Base-by-base conservation (phyloP, 2,113 vertebrate genomes). In the Atlantisia rogersi region DNA sequence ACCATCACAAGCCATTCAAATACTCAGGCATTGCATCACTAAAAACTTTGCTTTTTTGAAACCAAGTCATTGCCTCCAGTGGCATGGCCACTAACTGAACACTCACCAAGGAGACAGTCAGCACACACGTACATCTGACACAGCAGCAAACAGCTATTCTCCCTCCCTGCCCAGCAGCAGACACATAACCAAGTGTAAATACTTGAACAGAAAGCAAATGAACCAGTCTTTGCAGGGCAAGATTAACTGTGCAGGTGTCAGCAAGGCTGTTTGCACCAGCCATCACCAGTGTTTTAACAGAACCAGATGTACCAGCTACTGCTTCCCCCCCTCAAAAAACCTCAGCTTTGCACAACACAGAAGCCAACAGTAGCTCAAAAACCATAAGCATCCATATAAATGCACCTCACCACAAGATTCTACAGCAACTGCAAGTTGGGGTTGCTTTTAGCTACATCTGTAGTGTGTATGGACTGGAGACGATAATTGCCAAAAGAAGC, bases 241-340 rank as follows among this genome's bases (percentile, higher is more conserved):
- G 77, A 65, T 9, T 78, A 81, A 50, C 40, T 3, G 8, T 15
- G 46, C 67, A 87, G 80, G 92, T 60, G 78, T 56, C 79, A 94
- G 90, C 87, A 50, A 55, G 77, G 50, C 68, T 78, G 46, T 44
- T 68, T 64, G 78, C 82, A 87, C 32, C 70, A 87, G 65, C 53
- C 62, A 26, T 53, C 81, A 15, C 19, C 44, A 75, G 40, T 8
- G 1, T 73, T 87, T 22, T 17, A 19, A 32, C 1, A 2, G 52
- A 70, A 83, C 20, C 76, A 70, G n/a, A 39, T 10, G 40, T 7
- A 39, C 52, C 63, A 70, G 42, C 82, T 35, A 25, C 77, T 24
- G 1, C 4, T 1, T 26, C 58, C 46, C 42, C 24, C 14, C 50
- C 24, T 4, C 24, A 46, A 76, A 1, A 11, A 60, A 10, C 16